These are phyloP conservation scores for Rhagologus leucostigma DNA, from an alignment of 2,113 vertebrate species.

Conservation along the genomic window DNA sequence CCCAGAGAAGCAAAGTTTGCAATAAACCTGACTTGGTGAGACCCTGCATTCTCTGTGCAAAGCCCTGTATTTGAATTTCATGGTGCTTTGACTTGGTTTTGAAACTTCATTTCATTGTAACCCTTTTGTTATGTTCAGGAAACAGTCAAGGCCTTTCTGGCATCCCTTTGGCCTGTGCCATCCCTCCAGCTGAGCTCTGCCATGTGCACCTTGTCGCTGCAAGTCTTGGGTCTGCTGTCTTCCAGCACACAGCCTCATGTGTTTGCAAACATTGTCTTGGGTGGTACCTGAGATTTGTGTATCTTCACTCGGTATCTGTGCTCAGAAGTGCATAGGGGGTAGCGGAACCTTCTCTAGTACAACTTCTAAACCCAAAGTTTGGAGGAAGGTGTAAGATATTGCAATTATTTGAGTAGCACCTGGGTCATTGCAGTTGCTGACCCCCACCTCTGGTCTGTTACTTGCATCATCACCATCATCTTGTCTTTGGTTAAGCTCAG, in stretches of 20 bases:
- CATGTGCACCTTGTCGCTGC: not conserved
- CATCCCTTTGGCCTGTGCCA: not conserved
- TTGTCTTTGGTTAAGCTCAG: not conserved
- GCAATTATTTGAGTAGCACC: not conserved
- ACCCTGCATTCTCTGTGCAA: not conserved
- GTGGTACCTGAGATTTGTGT: not conserved
- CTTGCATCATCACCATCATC: not conserved
- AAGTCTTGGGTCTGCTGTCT: fast-evolving
- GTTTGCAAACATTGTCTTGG: not conserved
- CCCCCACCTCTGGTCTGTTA: not conserved
- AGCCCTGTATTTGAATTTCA: not conserved
- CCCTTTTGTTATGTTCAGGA: not conserved
- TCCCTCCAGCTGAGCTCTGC: not conserved
- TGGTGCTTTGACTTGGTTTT: not conserved
- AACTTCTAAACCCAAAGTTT: not conserved
- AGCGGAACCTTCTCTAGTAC: not conserved
- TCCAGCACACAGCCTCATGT: fast-evolving
- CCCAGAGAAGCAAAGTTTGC: not conserved
- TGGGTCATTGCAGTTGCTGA: not conserved
- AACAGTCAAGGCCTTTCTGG: not conserved
- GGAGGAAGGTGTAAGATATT: not conserved
- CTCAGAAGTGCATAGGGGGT: fast-evolving
- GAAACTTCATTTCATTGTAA: not conserved
- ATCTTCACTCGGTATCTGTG: not conserved
- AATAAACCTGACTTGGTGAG: not conserved